A percentile compares a stretch with the other conserved stretches of the same genome.
Conservation (phyloP, 1,140 invertebrate species). For the Anthonomus grandis region DNA sequence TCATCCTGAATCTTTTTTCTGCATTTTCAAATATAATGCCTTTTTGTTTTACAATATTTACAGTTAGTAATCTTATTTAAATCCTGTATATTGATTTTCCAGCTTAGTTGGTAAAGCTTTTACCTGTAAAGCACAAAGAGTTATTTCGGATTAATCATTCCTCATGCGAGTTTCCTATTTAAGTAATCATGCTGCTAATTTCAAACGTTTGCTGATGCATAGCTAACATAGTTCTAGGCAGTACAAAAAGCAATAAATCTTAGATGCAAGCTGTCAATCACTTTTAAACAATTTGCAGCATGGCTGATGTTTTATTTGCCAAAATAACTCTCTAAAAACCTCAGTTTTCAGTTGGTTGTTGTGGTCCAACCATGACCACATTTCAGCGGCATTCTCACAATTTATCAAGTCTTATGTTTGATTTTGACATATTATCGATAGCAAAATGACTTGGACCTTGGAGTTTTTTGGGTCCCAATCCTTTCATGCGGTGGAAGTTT, state of each 20-base stretch:
- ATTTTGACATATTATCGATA: no score
- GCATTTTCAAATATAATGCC: slow-evolving; percentile 7
- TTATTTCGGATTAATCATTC: no score
- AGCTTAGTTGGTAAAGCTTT: slow-evolving; percentile 14
- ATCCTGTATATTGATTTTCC: slow-evolving; percentile 11
- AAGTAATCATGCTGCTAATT: slow-evolving; percentile 30
- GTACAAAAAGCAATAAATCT: slow-evolving; percentile 29
- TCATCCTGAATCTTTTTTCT: slow-evolving; percentile 12
- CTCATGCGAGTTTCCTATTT: slow-evolving; percentile 30
- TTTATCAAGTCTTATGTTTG: slow-evolving; percentile 41
- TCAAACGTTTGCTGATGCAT: slow-evolving; percentile 26
- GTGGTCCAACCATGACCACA: slow-evolving; percentile 42
- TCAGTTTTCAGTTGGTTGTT: slow-evolving; percentile 44
- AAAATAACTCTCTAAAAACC: slow-evolving; percentile 24
- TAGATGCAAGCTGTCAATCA: slow-evolving; percentile 22
- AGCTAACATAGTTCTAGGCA: slow-evolving; percentile 30
- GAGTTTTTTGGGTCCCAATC: slow-evolving; percentile 25
- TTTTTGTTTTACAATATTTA: slow-evolving; percentile 14
- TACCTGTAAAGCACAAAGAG: slow-evolving; percentile 5
- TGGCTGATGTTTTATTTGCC: slow-evolving; percentile 9
- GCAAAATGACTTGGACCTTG: slow-evolving; percentile 29
- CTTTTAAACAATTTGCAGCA: slow-evolving; percentile 17
- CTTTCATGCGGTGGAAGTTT: slow-evolving; percentile 8
- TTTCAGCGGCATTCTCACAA: slow-evolving; percentile 37
- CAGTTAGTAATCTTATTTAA: slow-evolving; percentile 16